Conservation (phyloP, 2,797 vertebrate genomes). For the Toxotes lorentzi region DNA sequence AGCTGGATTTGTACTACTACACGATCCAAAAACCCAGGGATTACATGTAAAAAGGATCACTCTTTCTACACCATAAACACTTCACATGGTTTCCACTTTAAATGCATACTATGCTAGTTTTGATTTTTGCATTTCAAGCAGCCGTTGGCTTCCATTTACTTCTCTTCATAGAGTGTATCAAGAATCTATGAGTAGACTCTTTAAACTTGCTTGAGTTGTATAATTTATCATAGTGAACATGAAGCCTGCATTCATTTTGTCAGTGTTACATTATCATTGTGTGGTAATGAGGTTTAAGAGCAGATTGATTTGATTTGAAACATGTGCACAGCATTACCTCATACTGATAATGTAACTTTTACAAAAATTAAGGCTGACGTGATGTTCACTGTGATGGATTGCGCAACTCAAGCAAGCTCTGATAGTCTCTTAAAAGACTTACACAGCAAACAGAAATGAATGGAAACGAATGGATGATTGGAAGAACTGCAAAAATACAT, state of each 20-base stretch:
- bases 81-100: not conserved
- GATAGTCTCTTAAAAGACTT: not conserved
- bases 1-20: too few species aligned
- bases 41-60: too few species aligned
- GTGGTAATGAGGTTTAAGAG: conserved; percentile 55
- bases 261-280: conserved; percentile 55
- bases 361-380: conserved; percentile 40
- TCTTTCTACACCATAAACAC: not conserved
- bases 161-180: not conserved
- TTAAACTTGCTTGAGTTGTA: conserved; percentile 23
- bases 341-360: conserved; percentile 56
- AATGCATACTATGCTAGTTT: not conserved
- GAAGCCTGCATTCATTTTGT: conserved; percentile 48
- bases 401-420: conserved; percentile 14
- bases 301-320: conserved; percentile 62
- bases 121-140: not conserved
- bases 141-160: conserved; percentile 9
- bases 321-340: conserved; percentile 68
- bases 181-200: not conserved
- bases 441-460: conserved; percentile 22
- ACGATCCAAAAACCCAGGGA: too few species aligned
- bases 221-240: conserved; percentile 42
- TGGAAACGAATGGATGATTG: not conserved
- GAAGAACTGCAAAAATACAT: not conserved
- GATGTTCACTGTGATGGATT: conserved; percentile 41